Conservation (phyloP, 2,888 invertebrate species). For the Tricholauxania praeusta region DNA sequence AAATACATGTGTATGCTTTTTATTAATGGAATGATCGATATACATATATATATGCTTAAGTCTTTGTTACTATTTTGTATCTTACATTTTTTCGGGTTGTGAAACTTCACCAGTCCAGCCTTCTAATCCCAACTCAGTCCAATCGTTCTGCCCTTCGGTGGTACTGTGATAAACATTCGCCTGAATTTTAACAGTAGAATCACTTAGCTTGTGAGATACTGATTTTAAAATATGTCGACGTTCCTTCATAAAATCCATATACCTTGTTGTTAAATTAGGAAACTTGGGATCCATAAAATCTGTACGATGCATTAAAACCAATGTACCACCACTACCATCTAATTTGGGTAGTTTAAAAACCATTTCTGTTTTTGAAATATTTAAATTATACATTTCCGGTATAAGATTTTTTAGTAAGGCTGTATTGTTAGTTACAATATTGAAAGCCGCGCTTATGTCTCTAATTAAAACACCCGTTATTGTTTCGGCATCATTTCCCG, state of each 20-base stretch:
- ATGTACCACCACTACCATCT: constrained; percentile 39
- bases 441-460: constrained; percentile 60
- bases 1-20: no score
- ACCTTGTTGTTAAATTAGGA: constrained; percentile 58
- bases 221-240: constrained; percentile 20
- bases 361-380: constrained; percentile 56
- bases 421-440: constrained; percentile 56
- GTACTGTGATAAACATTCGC: constrained; percentile 1
- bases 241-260: constrained; percentile 46
- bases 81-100: constrained; percentile 35
- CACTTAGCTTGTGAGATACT: constrained; percentile 30
- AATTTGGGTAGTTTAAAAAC: constrained; percentile 57
- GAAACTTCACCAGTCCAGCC: constrained; percentile 63
- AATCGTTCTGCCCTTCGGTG: constrained; percentile 49
- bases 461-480: constrained; percentile 45
- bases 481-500: no score
- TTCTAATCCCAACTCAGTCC: constrained; percentile 58
- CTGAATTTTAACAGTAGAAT: constrained; percentile 5
- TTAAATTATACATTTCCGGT: constrained; percentile 60
- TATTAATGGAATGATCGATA: no score
- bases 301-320: constrained; percentile 56
- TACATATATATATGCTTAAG: no score
- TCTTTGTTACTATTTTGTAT: constrained; percentile 25
- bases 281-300: constrained; percentile 62
- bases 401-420: constrained; percentile 53